Evolutionary conservation across 1,140 invertebrate genomes (phyloP), one percentile per base, ranked within the genome.

Genomic region (Bombus balteatus): DNA sequence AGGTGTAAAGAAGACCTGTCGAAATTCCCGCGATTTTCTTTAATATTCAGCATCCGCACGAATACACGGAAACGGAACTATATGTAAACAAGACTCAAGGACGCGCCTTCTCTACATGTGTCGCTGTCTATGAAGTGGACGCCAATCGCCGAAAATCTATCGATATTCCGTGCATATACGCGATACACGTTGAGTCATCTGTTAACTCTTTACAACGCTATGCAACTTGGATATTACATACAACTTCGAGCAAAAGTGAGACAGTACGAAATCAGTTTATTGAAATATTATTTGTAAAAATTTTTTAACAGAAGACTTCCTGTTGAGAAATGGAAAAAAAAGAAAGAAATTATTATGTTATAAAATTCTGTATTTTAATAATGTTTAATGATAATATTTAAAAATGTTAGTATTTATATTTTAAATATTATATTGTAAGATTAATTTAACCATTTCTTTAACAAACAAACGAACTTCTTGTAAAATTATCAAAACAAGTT

Each of bases 21-120:
- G 47, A 57, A 13, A 62, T 39, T 10, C 25, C 6, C 53, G n/a
- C 37, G 47, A 57, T 66, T 72, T 73, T 71, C 77, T 53, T 84
- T 81, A 85, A 76, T 74, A 88, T 88, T 81, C 73, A 59, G 12
- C 15, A 22, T 2, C 12, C 18, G 13, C 25, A 3, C 25, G 37
- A 10, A 32, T 13, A 81, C 65, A 18, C 79, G 85, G 81, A 89
- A 89, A 75, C 73, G 8, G 62, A 57, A 90, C 53, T 28, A 39
- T 81, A 65, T 83, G 76, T 53, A 59, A 82, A 77, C 75, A 15
- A 41, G 57, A 12, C 22, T 74, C 86, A 90, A 90, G 86, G 88
- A 83, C 79, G 39, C 39, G 37, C 9, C 32, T 18, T 76, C 65
- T 65, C 53, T 53, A 83, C 86, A 66, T 78, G 34, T 79, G 80